Conservation (phyloP, 1,140 invertebrate species). For the Xylocopa sonorina region DNA sequence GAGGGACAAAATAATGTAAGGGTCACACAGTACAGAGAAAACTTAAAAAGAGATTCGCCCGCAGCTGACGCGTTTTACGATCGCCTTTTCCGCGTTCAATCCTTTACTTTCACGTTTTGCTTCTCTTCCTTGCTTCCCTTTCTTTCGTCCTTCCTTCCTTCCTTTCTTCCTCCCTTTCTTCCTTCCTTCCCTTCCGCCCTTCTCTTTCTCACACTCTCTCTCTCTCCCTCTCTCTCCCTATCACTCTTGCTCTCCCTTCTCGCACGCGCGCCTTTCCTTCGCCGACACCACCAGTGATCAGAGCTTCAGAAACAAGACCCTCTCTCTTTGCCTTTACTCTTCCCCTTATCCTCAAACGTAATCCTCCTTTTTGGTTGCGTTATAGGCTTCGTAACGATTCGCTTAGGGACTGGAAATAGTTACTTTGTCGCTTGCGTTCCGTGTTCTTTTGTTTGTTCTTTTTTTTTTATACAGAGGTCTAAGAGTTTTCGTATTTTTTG, state of each 20-base stretch:
- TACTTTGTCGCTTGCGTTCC: slow-evolving; percentile 50
- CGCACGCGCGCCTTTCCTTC: slow-evolving; percentile 29
- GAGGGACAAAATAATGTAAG: slow-evolving; percentile 79
- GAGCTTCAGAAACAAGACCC: slow-evolving; percentile 49
- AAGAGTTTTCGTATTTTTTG: slow-evolving; percentile 24
- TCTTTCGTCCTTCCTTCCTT: not conserved
- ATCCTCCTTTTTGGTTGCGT: slow-evolving; percentile 29
- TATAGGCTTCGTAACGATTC: slow-evolving; percentile 54
- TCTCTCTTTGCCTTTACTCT: slow-evolving; percentile 30
- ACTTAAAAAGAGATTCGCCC: slow-evolving; percentile 67
- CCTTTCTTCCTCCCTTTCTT: slow-evolving; percentile 15
- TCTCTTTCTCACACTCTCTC: slow-evolving; percentile 8
- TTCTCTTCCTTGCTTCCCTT: slow-evolving; percentile 4
- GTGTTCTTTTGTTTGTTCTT: slow-evolving; percentile 31
- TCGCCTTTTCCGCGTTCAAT: slow-evolving; percentile 44
- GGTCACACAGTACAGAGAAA: slow-evolving; percentile 72
- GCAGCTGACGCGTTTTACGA: slow-evolving; percentile 50
- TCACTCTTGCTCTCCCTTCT: slow-evolving; percentile 27
- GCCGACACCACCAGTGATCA: slow-evolving; percentile 21
- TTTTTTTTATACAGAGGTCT: slow-evolving; percentile 38
- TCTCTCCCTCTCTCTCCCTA: not conserved
- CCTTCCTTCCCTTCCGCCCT: not conserved
- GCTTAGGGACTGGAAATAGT: slow-evolving; percentile 57
- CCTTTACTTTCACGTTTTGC: slow-evolving; percentile 11
- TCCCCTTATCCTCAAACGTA: slow-evolving; percentile 45